phyloP scores from a whole-genome alignment of 2,888 invertebrate genomes.

The Macrophya alboannulata region DNA sequence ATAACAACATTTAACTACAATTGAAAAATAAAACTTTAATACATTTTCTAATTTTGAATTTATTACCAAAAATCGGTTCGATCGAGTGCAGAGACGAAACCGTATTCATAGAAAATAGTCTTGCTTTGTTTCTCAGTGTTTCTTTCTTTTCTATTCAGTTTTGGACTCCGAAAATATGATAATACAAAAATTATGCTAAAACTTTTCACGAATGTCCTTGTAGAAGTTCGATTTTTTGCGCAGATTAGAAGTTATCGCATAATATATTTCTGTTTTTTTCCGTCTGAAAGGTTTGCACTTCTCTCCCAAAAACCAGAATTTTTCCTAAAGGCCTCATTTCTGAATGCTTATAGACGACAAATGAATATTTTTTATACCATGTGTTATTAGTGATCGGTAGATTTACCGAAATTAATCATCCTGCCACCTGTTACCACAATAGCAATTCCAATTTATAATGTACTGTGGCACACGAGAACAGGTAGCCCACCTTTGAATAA shows the following conservation, averaged over 20 bases:
- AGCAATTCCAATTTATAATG: conserved; percentile 1
- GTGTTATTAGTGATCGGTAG: neutral
- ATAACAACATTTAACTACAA: neutral
- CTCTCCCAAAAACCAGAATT: neutral
- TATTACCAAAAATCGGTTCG: neutral
- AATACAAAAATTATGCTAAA: neutral
- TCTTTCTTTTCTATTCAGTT: neutral
- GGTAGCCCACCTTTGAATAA: neutral
- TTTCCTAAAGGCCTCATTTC: neutral
- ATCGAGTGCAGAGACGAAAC: neutral
- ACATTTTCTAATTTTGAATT: neutral
- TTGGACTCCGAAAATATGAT: neutral
- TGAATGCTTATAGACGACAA: conserved; percentile 15
- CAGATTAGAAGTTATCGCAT: neutral
- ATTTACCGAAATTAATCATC: conserved; percentile 8
- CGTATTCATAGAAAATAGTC: neutral
- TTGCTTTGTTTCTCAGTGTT: neutral
- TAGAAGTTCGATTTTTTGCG: neutral
- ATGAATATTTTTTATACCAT: conserved; percentile 31
- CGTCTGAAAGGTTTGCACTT: neutral
- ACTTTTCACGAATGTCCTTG: neutral
- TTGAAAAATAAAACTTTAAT: neutral
- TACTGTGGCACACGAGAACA: neutral
- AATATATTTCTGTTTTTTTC: neutral
- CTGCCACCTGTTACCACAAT: conserved; percentile 27